Evolutionary conservation across 2,888 invertebrate genomes (phyloP).

Genomic region (Silvanus unidentatus): DNA sequence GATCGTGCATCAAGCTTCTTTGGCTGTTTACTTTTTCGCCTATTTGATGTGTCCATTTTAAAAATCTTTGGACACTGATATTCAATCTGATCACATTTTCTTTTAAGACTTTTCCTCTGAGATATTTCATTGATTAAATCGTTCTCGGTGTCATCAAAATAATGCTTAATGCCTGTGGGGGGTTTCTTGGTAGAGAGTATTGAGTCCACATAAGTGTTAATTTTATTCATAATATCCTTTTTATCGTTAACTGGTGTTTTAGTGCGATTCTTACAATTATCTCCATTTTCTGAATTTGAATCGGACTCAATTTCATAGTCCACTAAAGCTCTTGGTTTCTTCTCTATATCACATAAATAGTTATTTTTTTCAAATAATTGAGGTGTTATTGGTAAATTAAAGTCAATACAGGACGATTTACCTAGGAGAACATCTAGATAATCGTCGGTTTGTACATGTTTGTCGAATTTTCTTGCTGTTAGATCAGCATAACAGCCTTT

Average conservation of each 20-base stretch:
- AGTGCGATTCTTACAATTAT: conserved; percentile 12
- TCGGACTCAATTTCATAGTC: conserved; percentile 36
- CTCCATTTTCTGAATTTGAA: conserved; percentile 27
- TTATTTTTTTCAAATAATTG: conserved; percentile 14
- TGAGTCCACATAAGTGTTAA: conserved; percentile 20
- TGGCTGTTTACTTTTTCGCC: conserved; percentile 44
- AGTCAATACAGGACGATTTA: conserved; percentile 15
- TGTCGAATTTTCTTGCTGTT: conserved; percentile 33
- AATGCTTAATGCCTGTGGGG: conserved; percentile 17
- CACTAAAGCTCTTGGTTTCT: conserved; percentile 30
- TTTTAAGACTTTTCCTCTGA: conserved; percentile 36
- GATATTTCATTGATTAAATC: conserved; percentile 39
- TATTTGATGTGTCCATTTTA: conserved; percentile 33
- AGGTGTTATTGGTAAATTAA: conserved; percentile 17
- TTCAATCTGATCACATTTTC: conserved; percentile 28
- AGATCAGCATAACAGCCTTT: conserved; percentile 47
- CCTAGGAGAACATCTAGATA: conserved; percentile 25
- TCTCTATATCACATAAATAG: neutral
- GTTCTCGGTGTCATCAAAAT: conserved; percentile 35
- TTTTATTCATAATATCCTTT: conserved; percentile 16
- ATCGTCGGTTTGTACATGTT: conserved; percentile 40
- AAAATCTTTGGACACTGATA: conserved; percentile 32
- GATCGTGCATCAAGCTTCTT: conserved; percentile 33
- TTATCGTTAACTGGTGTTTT: conserved; percentile 20
- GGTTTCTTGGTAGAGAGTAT: conserved; percentile 16